A percentile compares a stretch with the other conserved stretches of the same genome.
These are phyloP conservation scores for Myiagra hebetior DNA, from an alignment of 2,113 vertebrate genomes.

Conservation along the genomic window DNA sequence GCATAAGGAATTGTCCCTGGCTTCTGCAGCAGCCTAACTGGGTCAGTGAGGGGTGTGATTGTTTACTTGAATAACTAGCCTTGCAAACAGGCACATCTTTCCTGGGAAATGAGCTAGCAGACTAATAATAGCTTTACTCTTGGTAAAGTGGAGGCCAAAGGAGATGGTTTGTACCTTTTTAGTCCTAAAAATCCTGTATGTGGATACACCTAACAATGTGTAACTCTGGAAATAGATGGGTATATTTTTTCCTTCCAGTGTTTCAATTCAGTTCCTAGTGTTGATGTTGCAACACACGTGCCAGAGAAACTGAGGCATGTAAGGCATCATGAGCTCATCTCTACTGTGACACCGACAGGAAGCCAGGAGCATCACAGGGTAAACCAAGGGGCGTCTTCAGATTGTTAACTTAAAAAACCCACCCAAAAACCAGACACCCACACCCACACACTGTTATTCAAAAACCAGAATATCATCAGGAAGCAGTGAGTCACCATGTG, in stretches of 20 bases:
- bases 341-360: neutral
- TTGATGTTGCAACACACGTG: neutral
- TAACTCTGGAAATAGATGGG: neutral
- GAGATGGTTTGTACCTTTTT: neutral
- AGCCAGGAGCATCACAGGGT: neutral
- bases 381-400: constrained; percentile 1
- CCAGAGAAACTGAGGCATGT: neutral
- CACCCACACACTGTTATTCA: constrained; percentile 42
- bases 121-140: neutral
- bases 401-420: constrained; percentile 36
- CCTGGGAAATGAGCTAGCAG: neutral
- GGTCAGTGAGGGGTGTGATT: constrained; percentile 13
- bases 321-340: neutral
- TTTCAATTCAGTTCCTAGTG: neutral
- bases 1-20: accelerated
- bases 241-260: neutral
- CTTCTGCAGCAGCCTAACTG: neutral
- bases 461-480: constrained; percentile 23
- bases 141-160: neutral
- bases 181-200: neutral
- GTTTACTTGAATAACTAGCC: neutral
- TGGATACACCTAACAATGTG: neutral
- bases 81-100: neutral
- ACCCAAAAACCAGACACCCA: constrained; percentile 12
- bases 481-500: neutral